A percentile compares a stretch with the other conserved stretches of the same genome.
Conservation (phyloP, 2,113 vertebrate species). For the Corvus cornix region DNA sequence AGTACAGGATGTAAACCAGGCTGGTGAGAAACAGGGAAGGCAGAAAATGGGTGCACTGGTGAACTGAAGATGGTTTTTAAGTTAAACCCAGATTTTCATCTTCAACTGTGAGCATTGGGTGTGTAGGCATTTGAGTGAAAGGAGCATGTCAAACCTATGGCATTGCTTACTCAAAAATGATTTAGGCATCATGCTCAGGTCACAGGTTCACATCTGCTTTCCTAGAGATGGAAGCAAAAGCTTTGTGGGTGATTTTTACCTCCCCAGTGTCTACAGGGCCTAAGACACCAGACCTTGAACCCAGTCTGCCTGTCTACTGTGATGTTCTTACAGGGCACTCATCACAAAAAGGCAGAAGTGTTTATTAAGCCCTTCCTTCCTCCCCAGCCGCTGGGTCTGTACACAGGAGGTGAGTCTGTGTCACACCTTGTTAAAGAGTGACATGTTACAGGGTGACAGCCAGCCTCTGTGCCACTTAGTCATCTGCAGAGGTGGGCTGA, state of each 20-base stretch:
- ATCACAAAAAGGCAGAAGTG: neutral
- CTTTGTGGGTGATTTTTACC: neutral
- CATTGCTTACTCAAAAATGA: neutral
- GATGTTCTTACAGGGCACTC: neutral
- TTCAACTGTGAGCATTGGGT: neutral
- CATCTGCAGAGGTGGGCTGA: neutral
- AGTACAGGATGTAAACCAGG: neutral
- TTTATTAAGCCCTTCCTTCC: neutral
- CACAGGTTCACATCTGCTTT: neutral
- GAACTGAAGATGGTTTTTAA: neutral
- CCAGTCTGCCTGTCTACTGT: neutral
- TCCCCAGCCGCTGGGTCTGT: accelerated
- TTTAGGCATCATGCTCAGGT: neutral
- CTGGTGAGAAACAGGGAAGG: neutral
- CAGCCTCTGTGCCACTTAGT: neutral
- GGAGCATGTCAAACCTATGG: neutral
- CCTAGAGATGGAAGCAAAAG: neutral
- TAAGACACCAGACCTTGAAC: neutral
- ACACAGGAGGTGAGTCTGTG: neutral
- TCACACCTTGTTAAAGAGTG: neutral
- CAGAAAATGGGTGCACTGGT: neutral
- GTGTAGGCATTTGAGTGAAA: neutral
- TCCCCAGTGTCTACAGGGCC: neutral
- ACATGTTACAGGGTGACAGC: neutral
- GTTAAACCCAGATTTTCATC: neutral